phyloP scores from a whole-genome alignment of 2,888 invertebrate genomes.

The Trissolcus brochymenae region DNA sequence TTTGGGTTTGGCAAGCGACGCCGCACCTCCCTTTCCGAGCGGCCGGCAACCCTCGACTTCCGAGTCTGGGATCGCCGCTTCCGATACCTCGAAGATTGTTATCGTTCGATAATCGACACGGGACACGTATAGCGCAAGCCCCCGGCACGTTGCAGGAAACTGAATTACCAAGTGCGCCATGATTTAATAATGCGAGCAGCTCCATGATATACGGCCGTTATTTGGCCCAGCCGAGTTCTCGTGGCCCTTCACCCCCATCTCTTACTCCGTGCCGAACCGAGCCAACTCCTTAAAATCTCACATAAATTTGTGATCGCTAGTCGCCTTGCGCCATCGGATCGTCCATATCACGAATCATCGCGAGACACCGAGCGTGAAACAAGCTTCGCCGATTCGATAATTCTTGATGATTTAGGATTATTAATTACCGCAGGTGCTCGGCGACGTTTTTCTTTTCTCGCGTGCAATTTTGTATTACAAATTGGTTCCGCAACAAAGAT shows the following conservation, averaged over 20 bases:
- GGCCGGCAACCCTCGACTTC: conserved; percentile 48
- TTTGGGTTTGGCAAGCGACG: conserved; percentile 42
- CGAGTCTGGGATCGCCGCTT: conserved; percentile 47
- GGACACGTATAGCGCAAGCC: conserved; percentile 65
- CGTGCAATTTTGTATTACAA: no score
- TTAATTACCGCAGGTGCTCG: conserved; percentile 1
- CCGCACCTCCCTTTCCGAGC: conserved; percentile 41
- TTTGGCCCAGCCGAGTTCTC: conserved; percentile 27
- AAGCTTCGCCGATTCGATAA: no score
- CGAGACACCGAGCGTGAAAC: not conserved
- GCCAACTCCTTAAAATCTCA: conserved; percentile 52
- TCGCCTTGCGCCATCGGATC: no score
- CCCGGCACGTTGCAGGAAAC: conserved; percentile 67
- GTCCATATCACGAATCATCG: no score
- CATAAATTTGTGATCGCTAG: conserved; percentile 57
- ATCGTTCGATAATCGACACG: conserved; percentile 70
- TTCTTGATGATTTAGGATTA: conserved; percentile 6
- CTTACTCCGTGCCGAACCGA: conserved; percentile 31
- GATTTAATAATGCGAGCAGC: conserved; percentile 68
- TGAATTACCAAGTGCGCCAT: conserved; percentile 69
- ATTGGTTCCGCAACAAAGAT: no score
- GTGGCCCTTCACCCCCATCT: conserved; percentile 1
- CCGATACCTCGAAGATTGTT: conserved; percentile 66
- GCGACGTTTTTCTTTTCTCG: no score
- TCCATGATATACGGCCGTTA: conserved; percentile 48